Percentiles rank a stretch among this genome's conserved stretches.
These are phyloP conservation scores for Drosophila melanosoma DNA, from an alignment of 2,888 invertebrate genomes.

Conservation along the genomic window DNA sequence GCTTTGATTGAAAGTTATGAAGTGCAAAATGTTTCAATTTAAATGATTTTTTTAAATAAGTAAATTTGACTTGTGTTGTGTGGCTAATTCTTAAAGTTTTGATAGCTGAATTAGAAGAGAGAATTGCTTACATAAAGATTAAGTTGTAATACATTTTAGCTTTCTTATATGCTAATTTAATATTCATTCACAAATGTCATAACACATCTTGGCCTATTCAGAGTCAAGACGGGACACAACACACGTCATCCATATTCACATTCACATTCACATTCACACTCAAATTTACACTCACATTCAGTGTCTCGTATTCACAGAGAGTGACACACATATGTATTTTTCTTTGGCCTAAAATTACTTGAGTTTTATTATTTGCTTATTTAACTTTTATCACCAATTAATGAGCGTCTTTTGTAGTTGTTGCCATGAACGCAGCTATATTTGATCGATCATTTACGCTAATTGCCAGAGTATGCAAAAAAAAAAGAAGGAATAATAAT, in stretches of 20 bases:
- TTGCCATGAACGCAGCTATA: constrained; percentile 46
- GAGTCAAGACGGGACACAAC: constrained; percentile 6
- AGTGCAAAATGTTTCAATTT: constrained; percentile 1
- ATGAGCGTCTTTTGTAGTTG: constrained; percentile 44
- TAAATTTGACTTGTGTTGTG: background rate
- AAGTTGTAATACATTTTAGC: background rate
- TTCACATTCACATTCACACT: background rate
- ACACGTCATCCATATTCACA: constrained; percentile 1
- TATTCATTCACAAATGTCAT: constrained; percentile 37
- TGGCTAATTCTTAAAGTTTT: constrained; percentile 1
- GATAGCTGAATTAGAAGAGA: background rate
- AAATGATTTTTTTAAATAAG: background rate
- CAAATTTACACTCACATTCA: background rate
- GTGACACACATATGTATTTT: constrained; percentile 37
- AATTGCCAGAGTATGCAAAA: constrained; percentile 73
- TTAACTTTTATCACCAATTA: constrained; percentile 81
- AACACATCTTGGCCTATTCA: constrained; percentile 9
- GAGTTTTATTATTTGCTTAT: constrained; percentile 79
- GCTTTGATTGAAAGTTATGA: constrained; percentile 14
- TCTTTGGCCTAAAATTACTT: constrained; percentile 56
- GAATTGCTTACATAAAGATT: background rate
- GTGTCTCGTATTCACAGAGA: background rate
- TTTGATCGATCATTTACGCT: constrained; percentile 72
- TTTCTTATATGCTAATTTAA: constrained; percentile 20
- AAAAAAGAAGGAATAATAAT: constrained; percentile 1